These are phyloP conservation scores for Poecilia latipinna DNA, from an alignment of 2,113 vertebrate species.

Conservation along the genomic window DNA sequence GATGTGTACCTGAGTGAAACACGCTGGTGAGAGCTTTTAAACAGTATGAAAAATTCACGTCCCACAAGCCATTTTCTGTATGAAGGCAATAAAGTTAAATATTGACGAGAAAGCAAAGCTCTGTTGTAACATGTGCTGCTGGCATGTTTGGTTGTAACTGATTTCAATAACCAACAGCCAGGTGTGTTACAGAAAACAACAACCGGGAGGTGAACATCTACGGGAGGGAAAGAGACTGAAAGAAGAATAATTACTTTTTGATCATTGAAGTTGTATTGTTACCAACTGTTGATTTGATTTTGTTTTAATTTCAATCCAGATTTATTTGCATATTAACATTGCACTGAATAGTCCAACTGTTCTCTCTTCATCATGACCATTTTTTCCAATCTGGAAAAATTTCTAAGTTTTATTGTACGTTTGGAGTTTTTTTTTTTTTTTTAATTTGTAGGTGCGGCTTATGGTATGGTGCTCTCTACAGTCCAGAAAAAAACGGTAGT, in stretches of 20 bases:
- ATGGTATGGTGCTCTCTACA: too few relatives aligned
- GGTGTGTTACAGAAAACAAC: constrained; percentile 55
- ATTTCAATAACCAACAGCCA: constrained; percentile 29
- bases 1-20: constrained; percentile 44
- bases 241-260: background rate
- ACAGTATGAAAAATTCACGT: constrained; percentile 55
- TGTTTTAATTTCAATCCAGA: too few relatives aligned
- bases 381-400: too few relatives aligned
- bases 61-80: constrained; percentile 24
- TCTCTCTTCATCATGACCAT: background rate
- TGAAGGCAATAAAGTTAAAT: constrained; percentile 55
- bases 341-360: background rate
- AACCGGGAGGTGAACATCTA: constrained; percentile 11
- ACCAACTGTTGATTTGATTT: background rate
- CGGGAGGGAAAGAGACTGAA: background rate
- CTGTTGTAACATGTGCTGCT: constrained; percentile 16
- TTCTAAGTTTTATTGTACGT: too few relatives aligned
- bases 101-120: constrained; percentile 46
- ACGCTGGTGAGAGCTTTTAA: constrained; percentile 20
- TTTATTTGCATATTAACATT: background rate
- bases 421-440: too few relatives aligned
- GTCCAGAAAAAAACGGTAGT: too few relatives aligned
- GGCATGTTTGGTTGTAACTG: constrained; percentile 16
- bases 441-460: too few relatives aligned
- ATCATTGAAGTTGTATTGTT: background rate